Evolutionary conservation across 2,797 vertebrate species (phyloP), one percentile per base, ranked within the genome.

Genomic region (Melanotaenia boesemani): DNA sequence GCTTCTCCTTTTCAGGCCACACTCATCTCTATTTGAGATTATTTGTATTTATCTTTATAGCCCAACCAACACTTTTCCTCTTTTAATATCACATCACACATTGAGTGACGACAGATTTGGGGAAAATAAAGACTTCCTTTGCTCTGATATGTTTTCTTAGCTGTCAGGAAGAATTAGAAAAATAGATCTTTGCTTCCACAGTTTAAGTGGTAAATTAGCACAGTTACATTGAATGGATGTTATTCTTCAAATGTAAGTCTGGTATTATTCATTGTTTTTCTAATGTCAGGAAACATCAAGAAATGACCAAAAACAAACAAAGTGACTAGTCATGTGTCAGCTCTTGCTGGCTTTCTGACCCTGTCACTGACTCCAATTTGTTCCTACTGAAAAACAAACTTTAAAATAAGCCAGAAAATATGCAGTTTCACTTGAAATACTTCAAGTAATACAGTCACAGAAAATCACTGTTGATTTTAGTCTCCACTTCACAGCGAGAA

Each of bases 21-120:
- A 61, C 36, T 62, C 48, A 52, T 68, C 50, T 81, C n/a, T 50
- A 6, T 16, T 65, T 66, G 56, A 74, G 55, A 76, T 71, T 72
- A 80, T 72, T 32, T 62, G 62, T 0, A n/a, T 2, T 80, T 34
- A 46, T 63, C 69, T 67, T 69, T 54, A 61, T 32, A 75, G 54
- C n/a, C 9, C 22, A 26, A 73, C 22, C 77, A 80, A 73, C 54
- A 32, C 11, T 5, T 57, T 54, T 58, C 66, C 24, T 58, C n/a
- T 30, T 69, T 68, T 50, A 71, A 75, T 61, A 75, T 30, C 32
- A 50, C 24, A 28, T 80, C 41, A 65, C 52, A 71, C 50, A 55
- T 26, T 3, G 24, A 11, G 2, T 55, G 32, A 70, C 28, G 52
- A 28, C 6, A 57, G 50, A 16, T n/a, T 64, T 67, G 16, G 28